Conservation (phyloP, 2,888 invertebrate genomes). For the Nemotelus nigrinus region DNA sequence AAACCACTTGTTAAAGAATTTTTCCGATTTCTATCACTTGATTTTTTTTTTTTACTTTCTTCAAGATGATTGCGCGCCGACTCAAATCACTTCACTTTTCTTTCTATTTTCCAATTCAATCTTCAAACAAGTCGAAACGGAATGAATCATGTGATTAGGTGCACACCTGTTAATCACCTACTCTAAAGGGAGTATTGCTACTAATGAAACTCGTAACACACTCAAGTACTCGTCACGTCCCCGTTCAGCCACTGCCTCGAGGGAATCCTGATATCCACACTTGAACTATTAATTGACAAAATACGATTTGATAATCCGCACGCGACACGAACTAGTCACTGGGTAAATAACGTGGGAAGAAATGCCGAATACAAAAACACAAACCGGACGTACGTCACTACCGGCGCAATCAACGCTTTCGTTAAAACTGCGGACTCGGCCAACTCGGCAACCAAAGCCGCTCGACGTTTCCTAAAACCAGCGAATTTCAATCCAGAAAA, state of each 20-base stretch:
- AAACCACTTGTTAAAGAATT: constrained; percentile 13
- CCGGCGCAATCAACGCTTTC: constrained; percentile 15
- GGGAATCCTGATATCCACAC: background rate
- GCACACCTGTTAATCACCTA: too few species aligned
- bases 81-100: too few species aligned
- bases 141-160: too few species aligned
- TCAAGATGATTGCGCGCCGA: too few species aligned
- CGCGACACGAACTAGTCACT: background rate
- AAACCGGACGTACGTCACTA: background rate
- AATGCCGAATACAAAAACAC: background rate
- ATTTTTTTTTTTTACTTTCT: background rate
- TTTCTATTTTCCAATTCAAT: too few species aligned
- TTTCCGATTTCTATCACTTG: background rate
- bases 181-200: background rate
- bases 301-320: background rate
- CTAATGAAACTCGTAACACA: background rate
- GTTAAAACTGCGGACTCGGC: constrained; percentile 17
- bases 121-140: too few species aligned
- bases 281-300: background rate
- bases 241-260: background rate
- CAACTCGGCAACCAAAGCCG: background rate
- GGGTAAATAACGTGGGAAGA: background rate
- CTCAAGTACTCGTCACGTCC: background rate
- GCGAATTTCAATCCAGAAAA: constrained; percentile 5
- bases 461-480: background rate